Conservation (phyloP, 2,797 vertebrate genomes). For the Sebastes matsubarae region DNA sequence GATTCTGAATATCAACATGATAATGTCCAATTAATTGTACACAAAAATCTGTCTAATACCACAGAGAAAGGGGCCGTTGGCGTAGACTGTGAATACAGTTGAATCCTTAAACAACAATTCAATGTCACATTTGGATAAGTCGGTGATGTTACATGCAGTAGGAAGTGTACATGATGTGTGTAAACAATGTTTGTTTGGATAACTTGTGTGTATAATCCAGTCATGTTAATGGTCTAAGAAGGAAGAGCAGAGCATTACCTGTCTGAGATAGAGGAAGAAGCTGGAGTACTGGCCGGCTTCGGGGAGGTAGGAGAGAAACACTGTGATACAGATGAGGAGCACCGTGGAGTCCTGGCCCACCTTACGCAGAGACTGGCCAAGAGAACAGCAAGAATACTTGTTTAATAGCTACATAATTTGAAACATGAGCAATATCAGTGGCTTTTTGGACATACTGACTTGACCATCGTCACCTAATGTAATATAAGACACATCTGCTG, state of each 20-base stretch:
- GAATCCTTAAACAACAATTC: not conserved
- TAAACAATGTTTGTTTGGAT: not conserved
- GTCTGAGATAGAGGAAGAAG: constrained; percentile 93
- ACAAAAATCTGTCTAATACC: not conserved
- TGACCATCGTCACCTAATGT: not conserved
- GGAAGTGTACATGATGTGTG: not conserved
- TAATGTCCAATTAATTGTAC: too few relatives aligned
- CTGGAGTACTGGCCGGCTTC: constrained; percentile 96
- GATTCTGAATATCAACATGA: not conserved
- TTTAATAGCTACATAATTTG: constrained; percentile 67
- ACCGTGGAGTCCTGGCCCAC: constrained; percentile 95
- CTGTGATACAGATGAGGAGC: constrained; percentile 94
- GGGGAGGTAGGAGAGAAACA: constrained; percentile 94
- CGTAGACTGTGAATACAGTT: not conserved
- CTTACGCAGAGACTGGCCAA: constrained; percentile 87
- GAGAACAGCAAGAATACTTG: constrained; percentile 15
- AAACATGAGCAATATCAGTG: not conserved
- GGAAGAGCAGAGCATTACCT: constrained; percentile 76
- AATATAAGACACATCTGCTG: not conserved
- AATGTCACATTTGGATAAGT: not conserved
- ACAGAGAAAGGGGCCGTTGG: not conserved
- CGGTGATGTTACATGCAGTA: not conserved
- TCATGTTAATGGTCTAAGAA: not conserved
- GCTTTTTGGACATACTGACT: not conserved
- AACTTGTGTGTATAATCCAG: not conserved